phyloP scores from a whole-genome alignment of 2,888 invertebrate species.

The Acholoe squamosa region DNA sequence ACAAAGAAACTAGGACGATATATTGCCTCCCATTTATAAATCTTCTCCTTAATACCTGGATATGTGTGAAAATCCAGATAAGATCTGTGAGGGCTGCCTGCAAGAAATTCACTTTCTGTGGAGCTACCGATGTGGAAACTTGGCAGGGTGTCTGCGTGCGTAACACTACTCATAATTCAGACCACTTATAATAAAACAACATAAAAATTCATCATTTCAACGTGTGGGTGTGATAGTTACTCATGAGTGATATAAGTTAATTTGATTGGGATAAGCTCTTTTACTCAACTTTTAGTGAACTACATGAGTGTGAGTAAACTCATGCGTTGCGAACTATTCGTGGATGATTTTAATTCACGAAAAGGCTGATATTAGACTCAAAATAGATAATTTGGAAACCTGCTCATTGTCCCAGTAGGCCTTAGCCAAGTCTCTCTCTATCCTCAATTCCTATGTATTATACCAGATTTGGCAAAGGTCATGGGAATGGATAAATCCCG shows the following conservation, averaged over 20 bases:
- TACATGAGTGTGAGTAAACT: neutral
- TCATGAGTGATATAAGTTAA: neutral
- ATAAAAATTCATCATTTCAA: neutral
- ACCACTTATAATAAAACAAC: neutral
- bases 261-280: neutral
- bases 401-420: neutral
- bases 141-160: neutral
- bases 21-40: neutral
- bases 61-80: conserved; percentile 27
- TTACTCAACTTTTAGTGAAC: neutral
- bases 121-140: neutral
- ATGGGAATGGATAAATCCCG: neutral
- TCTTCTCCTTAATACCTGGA: neutral
- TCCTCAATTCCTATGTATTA: neutral
- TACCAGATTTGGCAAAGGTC: neutral
- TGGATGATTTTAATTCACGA: neutral
- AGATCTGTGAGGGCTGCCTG: neutral
- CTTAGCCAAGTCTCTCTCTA: neutral
- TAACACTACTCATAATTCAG: neutral
- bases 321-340: neutral
- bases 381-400: neutral
- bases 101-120: neutral
- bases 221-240: neutral
- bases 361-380: neutral
- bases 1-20: neutral